Percentiles rank a stretch among this genome's conserved stretches.
phyloP scores from a whole-genome alignment of 2,113 vertebrate species.

The Corythornis cristatus region DNA sequence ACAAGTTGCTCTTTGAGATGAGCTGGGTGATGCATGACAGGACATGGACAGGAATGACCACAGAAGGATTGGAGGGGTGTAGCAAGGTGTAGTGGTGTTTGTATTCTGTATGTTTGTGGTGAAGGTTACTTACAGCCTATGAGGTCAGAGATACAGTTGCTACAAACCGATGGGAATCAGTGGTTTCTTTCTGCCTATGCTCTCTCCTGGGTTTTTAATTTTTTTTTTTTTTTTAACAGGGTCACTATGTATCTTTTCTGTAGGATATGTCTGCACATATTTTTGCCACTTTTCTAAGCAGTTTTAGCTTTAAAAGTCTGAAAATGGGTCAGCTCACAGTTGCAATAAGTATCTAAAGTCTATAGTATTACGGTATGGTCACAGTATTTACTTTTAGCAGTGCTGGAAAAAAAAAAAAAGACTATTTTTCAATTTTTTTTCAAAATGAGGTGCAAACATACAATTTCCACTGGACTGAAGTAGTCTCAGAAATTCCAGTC shows the following conservation, averaged over 20 bases:
- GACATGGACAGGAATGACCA: no score
- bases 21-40: not conserved
- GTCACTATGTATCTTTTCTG: not conserved
- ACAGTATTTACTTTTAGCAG: not conserved
- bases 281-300: not conserved
- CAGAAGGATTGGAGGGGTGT: no score
- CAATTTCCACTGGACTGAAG: not conserved
- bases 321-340: constrained; percentile 48
- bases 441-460: not conserved
- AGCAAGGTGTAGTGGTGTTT: not conserved
- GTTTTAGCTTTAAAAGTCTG: not conserved
- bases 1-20: not conserved
- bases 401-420: not conserved
- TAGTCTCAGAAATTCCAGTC: not conserved
- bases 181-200: not conserved
- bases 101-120: not conserved
- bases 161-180: not conserved
- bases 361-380: not conserved
- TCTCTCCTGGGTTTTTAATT: not conserved
- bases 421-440: not conserved
- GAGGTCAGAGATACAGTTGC: not conserved
- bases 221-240: not conserved
- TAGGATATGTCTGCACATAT: not conserved
- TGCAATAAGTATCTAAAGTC: not conserved
- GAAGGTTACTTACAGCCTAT: not conserved